Conservation (phyloP, 2,888 invertebrate genomes). For the Sminthurides aquaticus region DNA sequence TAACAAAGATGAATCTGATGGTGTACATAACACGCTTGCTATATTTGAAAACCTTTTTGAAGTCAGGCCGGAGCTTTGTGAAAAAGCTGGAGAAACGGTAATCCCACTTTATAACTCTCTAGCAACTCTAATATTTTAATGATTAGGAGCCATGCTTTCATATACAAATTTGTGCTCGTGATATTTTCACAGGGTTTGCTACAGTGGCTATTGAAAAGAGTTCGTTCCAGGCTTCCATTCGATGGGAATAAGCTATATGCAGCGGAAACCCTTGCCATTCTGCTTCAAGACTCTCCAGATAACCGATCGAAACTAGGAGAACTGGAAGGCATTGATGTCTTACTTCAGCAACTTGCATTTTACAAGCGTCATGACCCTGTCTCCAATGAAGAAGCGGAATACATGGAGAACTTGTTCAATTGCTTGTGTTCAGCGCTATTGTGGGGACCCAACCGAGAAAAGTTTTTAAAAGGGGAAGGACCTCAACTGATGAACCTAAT, state of each 20-base stretch:
- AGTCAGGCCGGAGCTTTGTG: slow-evolving; percentile 72
- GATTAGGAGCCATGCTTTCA: not conserved
- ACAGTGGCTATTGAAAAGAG: slow-evolving; percentile 82
- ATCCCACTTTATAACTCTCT: no score
- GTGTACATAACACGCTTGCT: slow-evolving; percentile 85
- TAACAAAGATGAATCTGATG: slow-evolving; percentile 89
- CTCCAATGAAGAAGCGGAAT: slow-evolving; percentile 87
- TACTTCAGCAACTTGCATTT: slow-evolving; percentile 88
- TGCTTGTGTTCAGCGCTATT: slow-evolving; percentile 88
- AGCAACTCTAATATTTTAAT: no score
- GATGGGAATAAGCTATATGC: slow-evolving; percentile 92
- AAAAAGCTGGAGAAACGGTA: slow-evolving; percentile 65
- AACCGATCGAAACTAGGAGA: slow-evolving; percentile 78
- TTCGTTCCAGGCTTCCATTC: slow-evolving; percentile 82
- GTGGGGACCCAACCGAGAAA: slow-evolving; percentile 76
- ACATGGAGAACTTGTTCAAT: slow-evolving; percentile 98
- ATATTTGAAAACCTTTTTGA: slow-evolving; percentile 94
- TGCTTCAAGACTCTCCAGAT: slow-evolving; percentile 80
- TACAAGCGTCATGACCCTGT: slow-evolving; percentile 91
- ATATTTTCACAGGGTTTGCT: slow-evolving; percentile 76
- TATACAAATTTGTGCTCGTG: not conserved
- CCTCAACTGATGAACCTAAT: slow-evolving; percentile 98
- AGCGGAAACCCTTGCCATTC: slow-evolving; percentile 90
- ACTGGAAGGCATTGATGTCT: slow-evolving; percentile 88
- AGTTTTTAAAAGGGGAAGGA: slow-evolving; percentile 93